Conservation (phyloP, 2,113 vertebrate genomes). For the Peromyscus californicus region DNA sequence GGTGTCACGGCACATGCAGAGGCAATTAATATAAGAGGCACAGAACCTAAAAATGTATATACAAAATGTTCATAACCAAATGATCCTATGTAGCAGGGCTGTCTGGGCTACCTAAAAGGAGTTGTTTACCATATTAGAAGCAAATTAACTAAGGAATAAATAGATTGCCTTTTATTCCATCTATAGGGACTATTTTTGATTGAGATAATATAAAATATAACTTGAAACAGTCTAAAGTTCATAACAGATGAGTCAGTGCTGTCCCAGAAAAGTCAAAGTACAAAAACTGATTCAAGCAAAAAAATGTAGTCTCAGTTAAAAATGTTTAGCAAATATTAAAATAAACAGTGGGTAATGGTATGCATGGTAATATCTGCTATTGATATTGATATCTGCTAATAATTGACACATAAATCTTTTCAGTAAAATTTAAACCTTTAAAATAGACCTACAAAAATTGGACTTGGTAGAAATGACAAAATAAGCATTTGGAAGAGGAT, state of each 20-base stretch:
- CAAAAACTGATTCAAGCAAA: slow-evolving; percentile 4
- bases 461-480: neutral
- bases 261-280: slow-evolving; percentile 29
- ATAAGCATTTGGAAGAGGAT: neutral
- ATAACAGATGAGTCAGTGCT: neutral
- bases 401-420: neutral
- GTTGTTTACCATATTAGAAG: neutral
- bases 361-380: neutral
- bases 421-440: slow-evolving; percentile 29
- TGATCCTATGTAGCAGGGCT: neutral
- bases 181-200: neutral
- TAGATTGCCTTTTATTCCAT: slow-evolving; percentile 12
- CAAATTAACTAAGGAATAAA: slow-evolving; percentile 39
- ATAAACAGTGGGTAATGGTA: neutral
- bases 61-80: neutral
- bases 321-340: neutral
- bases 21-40: neutral
- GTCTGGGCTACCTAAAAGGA: neutral
- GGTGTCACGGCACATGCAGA: neutral
- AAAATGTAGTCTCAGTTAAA: neutral
- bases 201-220: slow-evolving; percentile 11
- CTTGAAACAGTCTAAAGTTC: slow-evolving; percentile 3
- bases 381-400: too few species aligned
- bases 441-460: neutral
- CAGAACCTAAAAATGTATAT: neutral